Percentiles rank a stretch among this genome's conserved stretches.
Conservation (phyloP, 2,113 vertebrate genomes). For the Charina bottae region DNA sequence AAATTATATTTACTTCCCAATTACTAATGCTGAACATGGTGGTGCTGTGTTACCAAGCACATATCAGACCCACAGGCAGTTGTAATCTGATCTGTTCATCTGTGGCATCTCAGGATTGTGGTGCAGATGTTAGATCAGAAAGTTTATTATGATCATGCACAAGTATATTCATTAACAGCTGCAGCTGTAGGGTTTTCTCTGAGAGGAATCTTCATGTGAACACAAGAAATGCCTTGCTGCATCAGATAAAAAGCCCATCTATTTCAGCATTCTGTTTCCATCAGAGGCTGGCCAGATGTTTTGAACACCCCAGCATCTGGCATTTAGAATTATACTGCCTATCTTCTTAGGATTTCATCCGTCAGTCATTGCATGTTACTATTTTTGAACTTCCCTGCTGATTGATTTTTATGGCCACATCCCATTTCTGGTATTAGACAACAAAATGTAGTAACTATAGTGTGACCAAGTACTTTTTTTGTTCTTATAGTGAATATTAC, state of each 20-base stretch:
- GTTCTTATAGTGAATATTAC: neutral
- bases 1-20: neutral
- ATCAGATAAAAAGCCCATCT: slow-evolving; percentile 18
- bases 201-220: neutral
- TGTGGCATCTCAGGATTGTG: neutral
- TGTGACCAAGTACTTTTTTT: neutral
- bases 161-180: slow-evolving; percentile 1
- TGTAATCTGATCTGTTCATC: neutral
- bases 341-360: neutral
- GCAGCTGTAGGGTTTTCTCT: neutral
- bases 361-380: neutral
- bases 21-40: neutral
- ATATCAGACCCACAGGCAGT: neutral
- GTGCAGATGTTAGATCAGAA: slow-evolving; percentile 13
- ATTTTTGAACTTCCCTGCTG: neutral
- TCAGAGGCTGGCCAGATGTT: neutral
- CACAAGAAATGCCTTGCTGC: neutral
- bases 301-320: neutral
- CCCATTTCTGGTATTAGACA: neutral
- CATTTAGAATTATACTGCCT: neutral
- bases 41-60: neutral
- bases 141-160: neutral
- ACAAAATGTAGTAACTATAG: neutral
- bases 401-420: neutral
- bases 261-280: slow-evolving; percentile 18